Evolutionary conservation across 2,888 invertebrate species (phyloP).

Genomic region (Drosophila subsilvestris): DNA sequence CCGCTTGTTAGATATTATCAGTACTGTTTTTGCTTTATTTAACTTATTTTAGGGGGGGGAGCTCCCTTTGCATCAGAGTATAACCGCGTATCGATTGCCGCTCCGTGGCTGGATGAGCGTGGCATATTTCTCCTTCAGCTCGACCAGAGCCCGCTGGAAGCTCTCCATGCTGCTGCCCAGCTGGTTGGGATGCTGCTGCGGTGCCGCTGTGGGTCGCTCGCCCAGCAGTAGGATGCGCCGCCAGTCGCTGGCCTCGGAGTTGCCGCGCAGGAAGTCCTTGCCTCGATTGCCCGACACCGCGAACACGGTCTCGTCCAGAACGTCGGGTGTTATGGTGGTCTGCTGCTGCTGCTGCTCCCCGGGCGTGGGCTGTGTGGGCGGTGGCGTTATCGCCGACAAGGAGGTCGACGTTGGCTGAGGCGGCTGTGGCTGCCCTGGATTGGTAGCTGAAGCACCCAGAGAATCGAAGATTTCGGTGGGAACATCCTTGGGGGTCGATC

Average conservation of each 20-base stretch:
- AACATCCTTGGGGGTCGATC: constrained; percentile 51
- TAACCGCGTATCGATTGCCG: constrained; percentile 54
- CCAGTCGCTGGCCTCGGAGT: constrained; percentile 66
- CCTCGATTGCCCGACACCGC: constrained; percentile 33
- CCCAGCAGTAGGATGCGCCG: constrained; percentile 67
- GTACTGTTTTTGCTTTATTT: constrained; percentile 49
- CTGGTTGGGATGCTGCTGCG: constrained; percentile 44
- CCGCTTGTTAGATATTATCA: constrained; percentile 51
- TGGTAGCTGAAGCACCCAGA: constrained; percentile 7
- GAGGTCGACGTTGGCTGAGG: constrained; percentile 52
- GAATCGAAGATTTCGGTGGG: constrained; percentile 50
- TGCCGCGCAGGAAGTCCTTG: constrained; percentile 50
- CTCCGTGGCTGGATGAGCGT: constrained; percentile 47
- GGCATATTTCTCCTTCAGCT: constrained; percentile 72
- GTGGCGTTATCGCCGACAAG: constrained; percentile 47
- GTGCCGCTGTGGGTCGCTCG: constrained; percentile 42
- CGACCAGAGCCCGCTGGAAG: constrained; percentile 67
- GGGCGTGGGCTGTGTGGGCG: constrained; percentile 28
- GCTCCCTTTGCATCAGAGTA: constrained; percentile 30
- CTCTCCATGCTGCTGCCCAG: constrained; percentile 69
- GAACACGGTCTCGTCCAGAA: constrained; percentile 52
- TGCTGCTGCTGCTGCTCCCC: constrained; percentile 31
- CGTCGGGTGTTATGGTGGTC: constrained; percentile 36
- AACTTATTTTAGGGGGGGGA: constrained; percentile 1
- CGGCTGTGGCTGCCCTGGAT: constrained; percentile 17